Conservation (phyloP, 2,113 vertebrate species). For the Garra rufa region DNA sequence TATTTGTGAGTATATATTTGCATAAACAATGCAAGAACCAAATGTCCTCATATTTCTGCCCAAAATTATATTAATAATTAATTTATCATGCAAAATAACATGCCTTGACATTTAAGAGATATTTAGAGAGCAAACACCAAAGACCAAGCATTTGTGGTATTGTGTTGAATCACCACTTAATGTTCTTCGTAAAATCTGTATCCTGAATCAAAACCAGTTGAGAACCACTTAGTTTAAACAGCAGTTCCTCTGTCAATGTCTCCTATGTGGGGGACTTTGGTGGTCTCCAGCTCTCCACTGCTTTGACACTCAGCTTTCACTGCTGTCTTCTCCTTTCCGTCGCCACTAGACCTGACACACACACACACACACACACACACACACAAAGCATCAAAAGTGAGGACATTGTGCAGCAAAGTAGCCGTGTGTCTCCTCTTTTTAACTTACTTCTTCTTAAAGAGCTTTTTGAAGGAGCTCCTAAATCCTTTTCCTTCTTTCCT, state of each 20-base stretch:
- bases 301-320: slow-evolving; percentile 79
- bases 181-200: background rate
- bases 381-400: slow-evolving; percentile 30
- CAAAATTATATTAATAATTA: background rate
- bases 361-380: slow-evolving; percentile 66
- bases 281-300: slow-evolving; percentile 74
- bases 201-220: background rate
- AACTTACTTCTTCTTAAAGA: slow-evolving; percentile 98
- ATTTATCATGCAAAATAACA: background rate
- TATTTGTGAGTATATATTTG: background rate
- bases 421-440: slow-evolving; percentile 45
- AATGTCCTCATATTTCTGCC: background rate
- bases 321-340: slow-evolving; percentile 83
- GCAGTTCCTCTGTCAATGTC: slow-evolving; percentile 84
- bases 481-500: slow-evolving; percentile 95
- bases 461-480: slow-evolving; percentile 96
- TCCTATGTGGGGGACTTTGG: slow-evolving; percentile 73
- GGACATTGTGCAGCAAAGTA: background rate
- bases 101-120: background rate
- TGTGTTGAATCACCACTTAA: background rate
- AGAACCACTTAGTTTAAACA: slow-evolving; percentile 71
- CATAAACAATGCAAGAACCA: background rate
- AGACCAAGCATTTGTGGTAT: background rate
- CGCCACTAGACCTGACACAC: slow-evolving; percentile 79
- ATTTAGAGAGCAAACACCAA: background rate